Percentiles rank a stretch among this genome's conserved stretches.
phyloP scores from a whole-genome alignment of 1,140 invertebrate genomes.

The Oryzaephilus surinamensis region DNA sequence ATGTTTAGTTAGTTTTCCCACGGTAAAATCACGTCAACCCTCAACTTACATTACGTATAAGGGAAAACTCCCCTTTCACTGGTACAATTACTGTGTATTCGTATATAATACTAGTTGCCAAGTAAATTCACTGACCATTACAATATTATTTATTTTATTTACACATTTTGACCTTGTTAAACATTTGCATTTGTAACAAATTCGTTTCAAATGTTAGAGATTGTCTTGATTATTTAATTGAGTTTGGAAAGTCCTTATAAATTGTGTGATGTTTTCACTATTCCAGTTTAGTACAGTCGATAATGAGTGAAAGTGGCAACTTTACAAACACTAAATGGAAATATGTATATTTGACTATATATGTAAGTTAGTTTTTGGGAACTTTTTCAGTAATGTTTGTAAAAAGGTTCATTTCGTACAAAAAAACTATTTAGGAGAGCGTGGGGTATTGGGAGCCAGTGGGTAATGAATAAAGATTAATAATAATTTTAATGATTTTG shows the following conservation, averaged over 20 bases:
- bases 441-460: neutral
- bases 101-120: neutral
- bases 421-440: neutral
- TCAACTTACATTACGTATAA: neutral
- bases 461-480: no score
- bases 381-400: no score
- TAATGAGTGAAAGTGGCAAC: no score
- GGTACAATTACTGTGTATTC: neutral
- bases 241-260: no score
- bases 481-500: neutral
- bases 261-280: no score
- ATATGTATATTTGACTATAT: no score
- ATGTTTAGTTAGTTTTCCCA: conserved; percentile 11
- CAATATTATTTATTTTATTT: conserved; percentile 8
- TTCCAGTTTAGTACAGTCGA: no score
- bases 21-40: conserved; percentile 18
- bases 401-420: no score
- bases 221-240: no score
- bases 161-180: conserved; percentile 1
- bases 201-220: neutral
- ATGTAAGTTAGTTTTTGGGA: no score
- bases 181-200: neutral
- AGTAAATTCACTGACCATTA: conserved; percentile 6
- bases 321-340: no score
- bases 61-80: neutral